Conservation (phyloP, 2,797 vertebrate species). For the Sebastiscus tertius region DNA sequence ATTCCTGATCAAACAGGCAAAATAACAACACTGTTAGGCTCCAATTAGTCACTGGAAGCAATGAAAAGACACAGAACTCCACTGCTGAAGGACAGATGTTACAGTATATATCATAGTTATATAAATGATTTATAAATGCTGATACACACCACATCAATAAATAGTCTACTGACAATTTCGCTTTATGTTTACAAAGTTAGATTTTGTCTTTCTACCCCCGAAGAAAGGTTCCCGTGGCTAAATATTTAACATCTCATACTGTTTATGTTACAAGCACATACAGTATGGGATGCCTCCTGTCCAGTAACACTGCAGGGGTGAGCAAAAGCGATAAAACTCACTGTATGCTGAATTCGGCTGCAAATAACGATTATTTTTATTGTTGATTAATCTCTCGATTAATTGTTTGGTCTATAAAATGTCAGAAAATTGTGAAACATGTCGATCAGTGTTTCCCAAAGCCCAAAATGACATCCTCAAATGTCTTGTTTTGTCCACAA, state of each 20-base stretch:
- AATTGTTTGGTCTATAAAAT: no score
- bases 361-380: no score
- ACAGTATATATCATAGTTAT: neutral
- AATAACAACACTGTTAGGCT: neutral
- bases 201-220: neutral
- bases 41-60: neutral
- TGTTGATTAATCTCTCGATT: no score
- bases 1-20: conserved; percentile 84
- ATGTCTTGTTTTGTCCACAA: no score
- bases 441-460: no score
- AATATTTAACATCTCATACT: neutral
- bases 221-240: neutral
- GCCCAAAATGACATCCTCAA: no score
- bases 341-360: no score
- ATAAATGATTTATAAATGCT: neutral
- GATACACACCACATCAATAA: neutral
- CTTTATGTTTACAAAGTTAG: neutral
- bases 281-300: neutral
- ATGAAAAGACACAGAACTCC: neutral
- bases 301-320: neutral
- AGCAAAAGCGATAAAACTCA: neutral
- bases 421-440: no score
- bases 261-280: neutral
- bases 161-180: neutral
- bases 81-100: neutral